Conservation (phyloP, 2,113 vertebrate species). For the Addax nasomaculatus region DNA sequence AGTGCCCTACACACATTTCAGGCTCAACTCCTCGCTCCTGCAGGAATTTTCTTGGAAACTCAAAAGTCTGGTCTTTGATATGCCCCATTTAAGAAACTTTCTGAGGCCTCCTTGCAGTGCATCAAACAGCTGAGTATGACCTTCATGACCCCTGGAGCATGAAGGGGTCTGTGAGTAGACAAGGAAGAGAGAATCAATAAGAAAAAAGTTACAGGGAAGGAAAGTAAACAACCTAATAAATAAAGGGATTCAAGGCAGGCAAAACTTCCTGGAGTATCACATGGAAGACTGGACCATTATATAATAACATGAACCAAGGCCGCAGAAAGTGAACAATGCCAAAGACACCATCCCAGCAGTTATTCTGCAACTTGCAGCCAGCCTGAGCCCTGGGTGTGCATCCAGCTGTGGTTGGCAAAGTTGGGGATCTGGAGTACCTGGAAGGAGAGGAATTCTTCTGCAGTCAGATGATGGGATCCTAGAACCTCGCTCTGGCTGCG, state of each 20-base stretch:
- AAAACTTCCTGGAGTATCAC: too few relatives aligned
- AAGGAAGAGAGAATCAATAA: too few relatives aligned
- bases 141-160: not conserved
- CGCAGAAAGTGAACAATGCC: not conserved
- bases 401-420: conserved; percentile 23
- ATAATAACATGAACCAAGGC: too few relatives aligned
- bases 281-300: too few relatives aligned
- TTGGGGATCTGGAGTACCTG: not conserved
- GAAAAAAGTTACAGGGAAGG: too few relatives aligned
- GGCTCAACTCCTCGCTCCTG: not conserved
- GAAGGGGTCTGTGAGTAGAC: conserved; percentile 16
- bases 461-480: not conserved
- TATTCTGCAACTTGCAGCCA: conserved; percentile 50
- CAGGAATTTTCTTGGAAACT: conserved; percentile 44
- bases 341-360: not conserved
- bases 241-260: too few relatives aligned
- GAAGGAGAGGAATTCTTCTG: not conserved
- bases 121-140: not conserved
- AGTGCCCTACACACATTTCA: not conserved
- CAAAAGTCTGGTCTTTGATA: conserved; percentile 51
- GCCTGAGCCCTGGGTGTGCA: not conserved
- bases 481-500: too few relatives aligned
- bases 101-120: not conserved
- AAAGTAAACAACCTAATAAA: too few relatives aligned
- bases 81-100: not conserved